Evolutionary conservation across 35 echinoderm and acorn worm genomes (phyloP), one percentile per base, ranked within the genome.

Genomic region (Anneissia japonica): DNA sequence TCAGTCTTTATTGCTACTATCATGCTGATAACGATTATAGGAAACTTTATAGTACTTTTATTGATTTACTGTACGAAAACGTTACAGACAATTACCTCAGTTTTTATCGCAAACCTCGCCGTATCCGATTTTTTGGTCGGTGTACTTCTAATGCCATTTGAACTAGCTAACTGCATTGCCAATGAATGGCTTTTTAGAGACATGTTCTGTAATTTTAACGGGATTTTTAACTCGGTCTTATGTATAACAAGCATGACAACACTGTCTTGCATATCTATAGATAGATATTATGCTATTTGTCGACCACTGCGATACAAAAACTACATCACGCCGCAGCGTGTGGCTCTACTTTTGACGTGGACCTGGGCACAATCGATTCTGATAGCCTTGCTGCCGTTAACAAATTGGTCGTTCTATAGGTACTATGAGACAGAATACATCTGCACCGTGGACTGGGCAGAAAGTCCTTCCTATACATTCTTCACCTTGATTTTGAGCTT

Each of bases 41-140:
- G 93, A 3, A 95, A 95, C 55, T 51, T 82, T 33, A 28, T 95
- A 7, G 84, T 95, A 23, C 41, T 95, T n/a, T 33, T 80, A 17
- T 83, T 90, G 13, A 95, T 90, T 19, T 86, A 75, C 35, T 46
- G 64, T 13, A 86, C 91, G 26, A 55, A 72, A 10, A 37, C 28
- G 37, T 76, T 96, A 31, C 89, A 84, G 5, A 92, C 76, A 13
- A 92, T 46, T 34, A 92, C 93, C 4, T 89, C 86, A 21, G 87
- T 92, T 9, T 96, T 92, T 73, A 87, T 96, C 33, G 93, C 74
- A 7, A 92, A 88, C 32, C 79, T 96, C 23, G 93, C 93, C 37
- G 74, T 89, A 34, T 87, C 87, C 21, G 93, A 96, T 76, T 35
- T 96, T 17, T 39, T 96, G 1, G 92, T 72, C 16, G 90, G 76